These are phyloP conservation scores for Cynodonichthys magdalenae DNA, from an alignment of 2,797 vertebrate species.

Conservation along the genomic window DNA sequence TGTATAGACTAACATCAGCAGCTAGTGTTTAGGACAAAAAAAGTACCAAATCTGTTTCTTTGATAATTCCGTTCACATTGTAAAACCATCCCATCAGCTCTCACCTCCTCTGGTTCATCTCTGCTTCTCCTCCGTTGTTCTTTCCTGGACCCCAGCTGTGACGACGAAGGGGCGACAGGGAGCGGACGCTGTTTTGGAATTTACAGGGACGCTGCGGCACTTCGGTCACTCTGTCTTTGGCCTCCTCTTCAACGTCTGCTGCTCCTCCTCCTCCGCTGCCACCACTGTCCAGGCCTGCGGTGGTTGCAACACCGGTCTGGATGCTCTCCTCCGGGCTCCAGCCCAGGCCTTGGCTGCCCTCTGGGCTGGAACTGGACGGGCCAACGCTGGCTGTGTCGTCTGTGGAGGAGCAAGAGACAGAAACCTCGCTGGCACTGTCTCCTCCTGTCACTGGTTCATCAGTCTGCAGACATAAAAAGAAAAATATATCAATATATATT, in stretches of 20 bases:
- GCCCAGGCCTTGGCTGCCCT: slow-evolving; percentile 63
- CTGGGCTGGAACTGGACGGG: slow-evolving; percentile 74
- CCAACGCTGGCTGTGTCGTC: slow-evolving; percentile 83
- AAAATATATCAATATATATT: neutral
- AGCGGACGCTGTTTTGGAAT: slow-evolving; percentile 81
- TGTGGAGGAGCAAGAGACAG: slow-evolving; percentile 86
- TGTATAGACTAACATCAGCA: slow-evolving; percentile 23
- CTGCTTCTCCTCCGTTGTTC: slow-evolving; percentile 84
- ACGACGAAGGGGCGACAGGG: slow-evolving; percentile 90
- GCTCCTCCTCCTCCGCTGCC: slow-evolving; percentile 66
- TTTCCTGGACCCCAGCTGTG: slow-evolving; percentile 98
- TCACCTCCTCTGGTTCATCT: slow-evolving; percentile 95
- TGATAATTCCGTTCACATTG: slow-evolving; percentile 1
- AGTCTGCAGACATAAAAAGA: slow-evolving; percentile 44
- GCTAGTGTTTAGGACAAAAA: neutral
- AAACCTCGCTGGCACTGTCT: slow-evolving; percentile 81
- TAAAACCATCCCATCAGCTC: neutral
- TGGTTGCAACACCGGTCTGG: slow-evolving; percentile 34
- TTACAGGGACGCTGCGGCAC: slow-evolving; percentile 79
- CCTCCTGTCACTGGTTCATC: slow-evolving; percentile 72
- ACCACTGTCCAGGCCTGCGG: slow-evolving; percentile 51
- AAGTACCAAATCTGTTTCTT: neutral
- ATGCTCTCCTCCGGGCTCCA: slow-evolving; percentile 84
- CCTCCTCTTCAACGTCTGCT: slow-evolving; percentile 88
- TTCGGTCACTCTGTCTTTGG: slow-evolving; percentile 91